Evolutionary conservation across 2,888 invertebrate species (phyloP), one percentile per base, ranked within the genome.

Genomic region (Villa cingulata): DNA sequence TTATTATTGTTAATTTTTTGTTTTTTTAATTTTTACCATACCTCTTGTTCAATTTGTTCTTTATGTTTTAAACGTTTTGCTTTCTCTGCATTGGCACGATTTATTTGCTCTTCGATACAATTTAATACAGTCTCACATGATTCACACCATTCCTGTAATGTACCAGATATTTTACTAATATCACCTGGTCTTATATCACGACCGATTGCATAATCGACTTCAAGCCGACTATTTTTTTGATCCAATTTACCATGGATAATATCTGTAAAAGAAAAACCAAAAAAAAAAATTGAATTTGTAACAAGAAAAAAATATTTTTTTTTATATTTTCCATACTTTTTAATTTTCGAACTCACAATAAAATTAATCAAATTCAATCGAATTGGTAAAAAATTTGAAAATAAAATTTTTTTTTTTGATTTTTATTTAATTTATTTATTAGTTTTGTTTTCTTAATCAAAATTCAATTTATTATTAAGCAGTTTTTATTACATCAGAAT

Each of bases 241-340:
- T 96, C 96, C 54, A 97, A 71, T 70, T 95, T 96, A 3, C 95
- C 96, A 56, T 89, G 89, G 57, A 95, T 91, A 55, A 96, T 89
- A 65, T 91, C 90, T 81, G 69, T 1, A 72, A 62, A 58, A 19
- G 51, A 27, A 27, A 50, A 46, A 41, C 19, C 51, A 55, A 34
- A 48, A 41, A 39, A 19, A 37, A 37, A n/a, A n/a, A n/a, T n/a
- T n/a, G n/a, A n/a, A n/a, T n/a, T n/a, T n/a, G n/a, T n/a, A n/a
- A n/a, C 32, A 37, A 39, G 27, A 40, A 51, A 42, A 20, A 46
- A 43, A 38, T 43, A 48, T 16, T 59, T 18, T 23, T 23, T 23
- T 23, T 6, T 6, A 23, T 23, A 6, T 23, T 4, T 23, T 23
- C 4, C 23, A 23, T 23, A 7, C 5, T 23, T 6, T 7, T 6